Base-by-base conservation (phyloP, 1,140 invertebrate genomes). In the Saccostrea cuccullata region DNA sequence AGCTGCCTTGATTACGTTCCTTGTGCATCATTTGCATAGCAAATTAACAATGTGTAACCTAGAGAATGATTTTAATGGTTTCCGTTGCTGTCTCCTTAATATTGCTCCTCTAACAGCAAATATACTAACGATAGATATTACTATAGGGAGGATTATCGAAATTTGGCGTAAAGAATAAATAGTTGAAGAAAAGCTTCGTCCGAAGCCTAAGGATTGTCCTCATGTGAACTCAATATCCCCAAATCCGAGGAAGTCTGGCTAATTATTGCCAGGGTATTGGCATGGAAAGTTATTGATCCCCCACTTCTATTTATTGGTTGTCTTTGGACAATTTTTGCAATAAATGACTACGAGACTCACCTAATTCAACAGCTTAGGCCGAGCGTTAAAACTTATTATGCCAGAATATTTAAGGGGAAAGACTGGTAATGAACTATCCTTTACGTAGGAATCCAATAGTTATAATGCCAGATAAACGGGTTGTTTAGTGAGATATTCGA, bases 321-420 rank as follows among this genome's bases (percentile, higher is more conserved):
- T 77, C 70, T 26, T 40, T 30, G 26, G 70, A 77, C 70, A 77
- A 36, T 26, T 77, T 77, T 77, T 77, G 70, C 70, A 77, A 30
- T 77, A 77, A 77, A 77, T 77, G 70, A 77, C 70, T 77, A 11
- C 70, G 30, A 77, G 23, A 77, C 12, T 77, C 70, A 77, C 30
- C 70, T 30, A 36, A 77, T 77, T 26, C 30, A 77, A 13, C 70
- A 36, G 70, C 70, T 77, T 30, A 77, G 70, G 26, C 70, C 70
- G 26, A 77, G 70, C 70, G 70, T 77, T 77, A 77, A 77, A 77
- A 77, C 70, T 36, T 77, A 77, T 77, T 77, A 77, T 30, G 8
- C 70, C 70, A 77, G 26, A 77, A 26, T 11, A 77, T 26, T 30
- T 36, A 77, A 4, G 26, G 70, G 70, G 15, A 30, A 77, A 26